phyloP scores from a whole-genome alignment of 2,888 invertebrate genomes.

The Pseudeuparius sepicola region DNA sequence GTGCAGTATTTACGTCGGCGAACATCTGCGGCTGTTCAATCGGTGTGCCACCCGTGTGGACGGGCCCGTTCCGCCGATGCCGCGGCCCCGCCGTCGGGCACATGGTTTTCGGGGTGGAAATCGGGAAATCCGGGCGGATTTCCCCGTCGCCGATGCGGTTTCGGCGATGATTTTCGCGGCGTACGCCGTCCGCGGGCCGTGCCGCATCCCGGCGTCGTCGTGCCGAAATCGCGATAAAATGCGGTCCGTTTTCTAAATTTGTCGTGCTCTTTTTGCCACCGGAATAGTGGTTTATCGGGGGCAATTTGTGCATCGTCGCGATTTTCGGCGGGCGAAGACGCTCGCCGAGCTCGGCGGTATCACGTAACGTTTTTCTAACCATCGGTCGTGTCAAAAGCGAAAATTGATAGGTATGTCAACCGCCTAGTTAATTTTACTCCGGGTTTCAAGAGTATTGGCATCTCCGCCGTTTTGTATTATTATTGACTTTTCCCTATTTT shows the following conservation, averaged over 20 bases:
- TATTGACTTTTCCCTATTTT: no score
- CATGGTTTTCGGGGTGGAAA: slow-evolving; percentile 42
- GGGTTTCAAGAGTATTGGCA: no score
- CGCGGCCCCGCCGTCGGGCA: slow-evolving; percentile 41
- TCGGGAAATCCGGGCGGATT: slow-evolving; percentile 16
- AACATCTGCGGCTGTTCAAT: slow-evolving; percentile 31
- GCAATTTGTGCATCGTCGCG: slow-evolving; percentile 8
- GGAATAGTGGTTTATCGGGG: no score
- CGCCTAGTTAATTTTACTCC: no score
- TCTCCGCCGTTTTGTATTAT: no score
- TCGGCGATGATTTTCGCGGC: no score
- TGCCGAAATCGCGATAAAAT: slow-evolving; percentile 8
- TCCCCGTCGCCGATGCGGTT: no score
- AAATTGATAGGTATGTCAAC: no score
- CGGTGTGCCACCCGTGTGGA: slow-evolving; percentile 34
- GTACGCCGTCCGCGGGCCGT: no score
- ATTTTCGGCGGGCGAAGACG: neutral
- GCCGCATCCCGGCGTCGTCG: no score
- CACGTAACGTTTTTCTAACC: no score
- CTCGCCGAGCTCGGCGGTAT: neutral
- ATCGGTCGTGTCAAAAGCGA: no score
- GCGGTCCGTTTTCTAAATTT: slow-evolving; percentile 29
- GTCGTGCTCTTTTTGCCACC: slow-evolving; percentile 24
- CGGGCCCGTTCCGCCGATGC: slow-evolving; percentile 36
- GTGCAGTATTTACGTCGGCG: slow-evolving; percentile 23